phyloP scores from a whole-genome alignment of 2,888 invertebrate species.

The Drosophila cracens region DNA sequence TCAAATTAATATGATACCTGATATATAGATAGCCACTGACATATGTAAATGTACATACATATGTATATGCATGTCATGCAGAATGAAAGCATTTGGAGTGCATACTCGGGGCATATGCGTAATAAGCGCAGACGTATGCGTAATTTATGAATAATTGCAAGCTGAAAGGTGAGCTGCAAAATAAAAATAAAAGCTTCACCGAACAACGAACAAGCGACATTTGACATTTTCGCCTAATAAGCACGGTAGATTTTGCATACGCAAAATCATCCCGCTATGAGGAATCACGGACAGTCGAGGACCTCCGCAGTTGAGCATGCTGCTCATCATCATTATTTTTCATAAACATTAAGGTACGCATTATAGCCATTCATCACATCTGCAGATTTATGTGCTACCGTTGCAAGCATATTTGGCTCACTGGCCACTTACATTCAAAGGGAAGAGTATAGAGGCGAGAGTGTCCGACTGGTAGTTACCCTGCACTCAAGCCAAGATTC shows the following conservation, averaged over 20 bases:
- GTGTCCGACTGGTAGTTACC: background rate
- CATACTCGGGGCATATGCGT: conserved; percentile 62
- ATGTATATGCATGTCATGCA: background rate
- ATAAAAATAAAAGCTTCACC: conserved; percentile 4
- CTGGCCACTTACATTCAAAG: conserved; percentile 12
- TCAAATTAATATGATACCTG: conserved; percentile 64
- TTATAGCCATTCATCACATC: conserved; percentile 80
- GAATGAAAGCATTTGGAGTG: conserved; percentile 44
- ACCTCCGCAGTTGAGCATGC: conserved; percentile 11
- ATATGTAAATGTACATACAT: background rate
- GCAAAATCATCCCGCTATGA: background rate
- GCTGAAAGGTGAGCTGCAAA: conserved; percentile 36
- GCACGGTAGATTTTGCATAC: conserved; percentile 38
- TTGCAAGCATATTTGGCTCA: conserved; percentile 33
- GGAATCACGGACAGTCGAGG: background rate
- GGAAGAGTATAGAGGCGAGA: background rate
- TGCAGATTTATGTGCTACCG: conserved; percentile 71
- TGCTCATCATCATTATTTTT: conserved; percentile 79
- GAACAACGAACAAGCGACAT: conserved; percentile 32
- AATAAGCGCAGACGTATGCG: conserved; percentile 63
- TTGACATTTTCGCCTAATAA: conserved; percentile 50
- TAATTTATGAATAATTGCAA: conserved; percentile 78
- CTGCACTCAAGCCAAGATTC: background rate
- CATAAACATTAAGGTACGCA: conserved; percentile 75
- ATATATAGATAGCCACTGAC: conserved; percentile 13